Evolutionary conservation across 2,113 vertebrate species (phyloP).

Genomic region (Syngnathus typhle): DNA sequence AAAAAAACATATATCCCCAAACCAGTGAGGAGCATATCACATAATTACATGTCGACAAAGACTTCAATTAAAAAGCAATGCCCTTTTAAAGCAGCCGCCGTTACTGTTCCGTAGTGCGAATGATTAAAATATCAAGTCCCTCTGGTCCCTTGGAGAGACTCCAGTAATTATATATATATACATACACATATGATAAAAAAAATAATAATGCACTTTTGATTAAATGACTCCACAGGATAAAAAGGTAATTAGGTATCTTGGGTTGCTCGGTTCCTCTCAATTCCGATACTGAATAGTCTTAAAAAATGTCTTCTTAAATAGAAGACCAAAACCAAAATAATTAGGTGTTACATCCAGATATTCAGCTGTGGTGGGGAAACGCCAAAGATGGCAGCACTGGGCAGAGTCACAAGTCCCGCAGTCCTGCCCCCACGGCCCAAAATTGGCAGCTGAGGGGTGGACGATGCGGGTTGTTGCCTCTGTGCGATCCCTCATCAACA

Average conservation of each 20-base stretch:
- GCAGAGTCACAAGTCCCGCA: constrained; percentile 49
- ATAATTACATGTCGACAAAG: constrained; percentile 25
- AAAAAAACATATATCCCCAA: constrained; percentile 22
- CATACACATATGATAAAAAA: constrained; percentile 7
- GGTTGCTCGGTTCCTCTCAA: neutral
- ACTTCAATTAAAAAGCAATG: constrained; percentile 12
- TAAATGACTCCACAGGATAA: constrained; percentile 3
- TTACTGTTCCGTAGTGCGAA: constrained; percentile 25
- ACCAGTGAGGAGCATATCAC: constrained; percentile 25
- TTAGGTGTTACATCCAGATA: constrained; percentile 32
- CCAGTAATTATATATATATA: constrained; percentile 13
- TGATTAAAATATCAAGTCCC: constrained; percentile 29
- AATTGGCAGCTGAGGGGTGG: constrained; percentile 59
- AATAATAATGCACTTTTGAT: constrained; percentile 6
- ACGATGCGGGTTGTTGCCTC: constrained; percentile 59
- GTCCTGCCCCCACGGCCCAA: constrained; percentile 47
- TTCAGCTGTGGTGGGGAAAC: constrained; percentile 53
- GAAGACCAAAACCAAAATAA: neutral
- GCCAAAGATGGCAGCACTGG: constrained; percentile 50
- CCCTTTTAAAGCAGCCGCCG: constrained; percentile 13
- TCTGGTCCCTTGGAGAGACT: constrained; percentile 2
- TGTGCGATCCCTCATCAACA: constrained; percentile 41
- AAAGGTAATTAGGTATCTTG: neutral
- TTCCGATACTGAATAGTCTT: constrained; percentile 7
- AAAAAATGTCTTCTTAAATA: constrained; percentile 10